These are phyloP conservation scores for Drosophila murphyi DNA, from an alignment of 1,140 invertebrate species.

Conservation along the genomic window DNA sequence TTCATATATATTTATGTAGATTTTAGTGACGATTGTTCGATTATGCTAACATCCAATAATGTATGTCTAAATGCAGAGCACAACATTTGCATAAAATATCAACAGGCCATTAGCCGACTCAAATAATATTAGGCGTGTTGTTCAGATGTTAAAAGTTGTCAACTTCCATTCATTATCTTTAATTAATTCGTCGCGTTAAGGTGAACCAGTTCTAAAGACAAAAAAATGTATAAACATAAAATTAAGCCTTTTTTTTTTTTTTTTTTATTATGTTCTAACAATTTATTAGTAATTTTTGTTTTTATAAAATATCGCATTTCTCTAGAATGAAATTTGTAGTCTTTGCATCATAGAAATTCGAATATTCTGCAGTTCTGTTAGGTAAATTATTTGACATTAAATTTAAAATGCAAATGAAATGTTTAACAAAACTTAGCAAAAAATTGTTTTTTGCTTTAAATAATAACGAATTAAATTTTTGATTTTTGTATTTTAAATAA, in stretches of 20 bases:
- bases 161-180: slow-evolving; percentile 34
- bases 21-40: slow-evolving; percentile 27
- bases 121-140: slow-evolving; percentile 61
- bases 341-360: slow-evolving; percentile 24
- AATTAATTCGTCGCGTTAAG: slow-evolving; percentile 59
- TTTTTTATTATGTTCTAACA: not conserved
- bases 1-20: slow-evolving; percentile 26
- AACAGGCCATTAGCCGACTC: slow-evolving; percentile 56
- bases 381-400: slow-evolving; percentile 8
- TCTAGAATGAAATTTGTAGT: slow-evolving; percentile 19
- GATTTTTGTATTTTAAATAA: not conserved
- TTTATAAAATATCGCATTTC: slow-evolving; percentile 13
- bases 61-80: slow-evolving; percentile 51
- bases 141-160: slow-evolving; percentile 34
- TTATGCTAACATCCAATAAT: slow-evolving; percentile 46
- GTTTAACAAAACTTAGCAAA: too few species aligned
- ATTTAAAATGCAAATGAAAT: slow-evolving; percentile 25
- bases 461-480: not conserved
- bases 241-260: slow-evolving; percentile 19
- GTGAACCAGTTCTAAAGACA: slow-evolving; percentile 49
- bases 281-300: not conserved
- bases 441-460: not conserved
- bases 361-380: slow-evolving; percentile 9
- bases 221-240: slow-evolving; percentile 36
- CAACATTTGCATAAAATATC: slow-evolving; percentile 47